phyloP scores from a whole-genome alignment of 2,797 vertebrate genomes.

The Cichlasoma orientale region DNA sequence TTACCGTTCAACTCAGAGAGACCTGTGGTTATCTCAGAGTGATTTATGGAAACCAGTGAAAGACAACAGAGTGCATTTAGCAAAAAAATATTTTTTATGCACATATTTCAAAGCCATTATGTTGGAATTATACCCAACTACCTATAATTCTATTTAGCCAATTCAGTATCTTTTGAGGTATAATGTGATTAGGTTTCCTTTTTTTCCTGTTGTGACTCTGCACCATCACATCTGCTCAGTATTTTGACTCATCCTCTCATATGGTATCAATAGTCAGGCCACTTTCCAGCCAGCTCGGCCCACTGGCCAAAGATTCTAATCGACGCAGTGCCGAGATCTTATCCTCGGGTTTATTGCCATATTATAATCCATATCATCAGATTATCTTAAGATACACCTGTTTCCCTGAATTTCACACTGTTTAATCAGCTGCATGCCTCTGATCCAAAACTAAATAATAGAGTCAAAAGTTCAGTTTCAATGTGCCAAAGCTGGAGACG shows the following conservation, averaged over 20 bases:
- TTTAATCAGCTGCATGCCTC: constrained; percentile 16
- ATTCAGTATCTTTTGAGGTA: constrained; percentile 16
- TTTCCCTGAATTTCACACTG: constrained; percentile 32
- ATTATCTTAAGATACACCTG: constrained; percentile 52
- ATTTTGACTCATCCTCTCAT: constrained; percentile 71
- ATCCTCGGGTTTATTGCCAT: constrained; percentile 43
- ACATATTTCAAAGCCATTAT: not conserved
- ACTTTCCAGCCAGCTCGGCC: constrained; percentile 44
- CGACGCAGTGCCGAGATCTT: constrained; percentile 27
- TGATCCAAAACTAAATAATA: constrained; percentile 30
- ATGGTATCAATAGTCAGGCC: constrained; percentile 67
- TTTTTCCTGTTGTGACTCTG: constrained; percentile 41
- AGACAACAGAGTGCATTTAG: not conserved
- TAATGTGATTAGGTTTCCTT: constrained; percentile 13
- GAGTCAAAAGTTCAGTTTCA: constrained; percentile 40
- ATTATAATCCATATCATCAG: constrained; percentile 56
- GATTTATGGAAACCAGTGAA: not conserved
- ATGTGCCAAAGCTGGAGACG: constrained; percentile 25
- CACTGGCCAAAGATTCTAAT: constrained; percentile 53
- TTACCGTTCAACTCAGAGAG: not conserved
- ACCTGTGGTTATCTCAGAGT: not conserved
- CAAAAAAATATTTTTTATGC: not conserved
- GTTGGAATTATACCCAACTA: not conserved
- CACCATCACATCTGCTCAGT: constrained; percentile 68
- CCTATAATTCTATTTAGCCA: not conserved